A percentile compares a stretch with the other conserved stretches of the same genome.
phyloP scores from a whole-genome alignment of 2,113 vertebrate genomes.

The Diphyllodes magnificus region DNA sequence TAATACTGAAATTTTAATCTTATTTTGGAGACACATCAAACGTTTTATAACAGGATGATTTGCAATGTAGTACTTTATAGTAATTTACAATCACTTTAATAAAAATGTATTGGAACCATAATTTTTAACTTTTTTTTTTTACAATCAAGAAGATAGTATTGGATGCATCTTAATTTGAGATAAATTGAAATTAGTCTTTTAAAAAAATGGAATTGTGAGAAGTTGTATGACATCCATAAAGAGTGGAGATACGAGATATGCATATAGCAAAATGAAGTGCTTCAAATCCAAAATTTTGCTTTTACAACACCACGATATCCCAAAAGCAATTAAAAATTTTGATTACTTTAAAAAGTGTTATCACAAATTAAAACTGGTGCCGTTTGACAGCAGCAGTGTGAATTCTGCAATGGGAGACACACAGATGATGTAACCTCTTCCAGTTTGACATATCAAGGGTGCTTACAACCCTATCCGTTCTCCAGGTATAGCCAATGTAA shows the following conservation, averaged over 20 bases:
- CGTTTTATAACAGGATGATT: not conserved
- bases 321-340: not conserved
- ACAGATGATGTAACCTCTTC: not conserved
- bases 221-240: not conserved
- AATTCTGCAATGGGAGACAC: not conserved
- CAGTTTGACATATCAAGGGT: not conserved
- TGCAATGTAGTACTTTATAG: not conserved
- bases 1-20: not conserved
- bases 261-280: fast-evolving
- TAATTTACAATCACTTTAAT: not conserved
- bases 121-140: not conserved
- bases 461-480: not conserved
- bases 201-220: not conserved
- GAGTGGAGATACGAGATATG: fast-evolving
- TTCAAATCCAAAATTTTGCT: not conserved
- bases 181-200: not conserved
- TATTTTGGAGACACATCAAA: not conserved
- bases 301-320: not conserved
- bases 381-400: not conserved
- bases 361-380: not conserved
- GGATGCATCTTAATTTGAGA: not conserved
- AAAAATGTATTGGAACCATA: not conserved
- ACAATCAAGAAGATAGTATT: not conserved
- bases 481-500: not conserved
- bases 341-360: not conserved